Evolutionary conservation across 2,888 invertebrate genomes (phyloP), one percentile per base, ranked within the genome.

Genomic region (Deroplatys truncata): DNA sequence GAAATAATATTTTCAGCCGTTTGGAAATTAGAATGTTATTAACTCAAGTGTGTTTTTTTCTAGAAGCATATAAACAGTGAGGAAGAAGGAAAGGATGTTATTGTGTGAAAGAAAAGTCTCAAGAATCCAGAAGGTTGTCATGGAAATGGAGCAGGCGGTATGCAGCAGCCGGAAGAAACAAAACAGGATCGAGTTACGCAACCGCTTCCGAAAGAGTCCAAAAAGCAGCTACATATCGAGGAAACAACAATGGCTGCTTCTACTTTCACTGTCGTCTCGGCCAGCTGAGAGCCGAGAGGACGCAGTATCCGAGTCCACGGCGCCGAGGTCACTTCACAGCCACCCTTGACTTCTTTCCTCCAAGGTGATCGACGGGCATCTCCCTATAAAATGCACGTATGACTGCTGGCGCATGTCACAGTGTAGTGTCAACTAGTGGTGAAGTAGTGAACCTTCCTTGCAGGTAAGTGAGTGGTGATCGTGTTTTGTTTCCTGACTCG

Each of bases 271-370:
- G 56, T 72, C 56, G 56, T 2, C 56, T 56, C 56, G 56, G 56
- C 15, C 56, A 56, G 56, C 56, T 56, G 56, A 72, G 56, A 25
- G 25, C 4, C 9, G 20, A 7, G 43, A 43, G 43, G 43, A 25
- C 56, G 20, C 20, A 72, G 56, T 72, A 72, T 25, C 25, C 16
- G 20, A 72, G 56, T 25, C 56, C 56, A 72, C 20, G 20, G 56
- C 56, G 56, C 25, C 56, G 56, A 72, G 56, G 84, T 85, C 35
- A 43, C 31, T 84, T 84, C 84, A 16, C 29, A 72, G n/a, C 82
- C 85, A 88, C 88, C 90, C 90, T 90, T 90, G 90, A 90, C 90
- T 90, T 89, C 89, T 90, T 90, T 90, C 86, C 84, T 43, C 85
- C 90, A 88, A 90, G 89, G 90, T 89, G 90, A 89, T 84, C 88